Evolutionary conservation across 2,113 vertebrate species (phyloP), one percentile per base, ranked within the genome.

Genomic region (Cyrtonyx montezumae): DNA sequence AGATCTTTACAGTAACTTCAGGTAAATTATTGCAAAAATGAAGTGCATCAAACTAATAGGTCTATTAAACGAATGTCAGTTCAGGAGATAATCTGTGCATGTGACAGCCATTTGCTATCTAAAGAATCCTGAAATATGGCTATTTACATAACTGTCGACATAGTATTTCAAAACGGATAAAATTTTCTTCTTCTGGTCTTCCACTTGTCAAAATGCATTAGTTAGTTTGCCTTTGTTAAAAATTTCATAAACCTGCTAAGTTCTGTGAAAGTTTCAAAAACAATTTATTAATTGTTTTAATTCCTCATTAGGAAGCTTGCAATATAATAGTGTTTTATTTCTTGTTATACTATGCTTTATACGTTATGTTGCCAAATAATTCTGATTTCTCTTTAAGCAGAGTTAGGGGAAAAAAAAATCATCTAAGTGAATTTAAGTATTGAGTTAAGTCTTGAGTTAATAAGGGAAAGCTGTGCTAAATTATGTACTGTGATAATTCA

Each of bases 311-410:
- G 40, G 17, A 65, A 43, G 2, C 13, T 90, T 75, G 49, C 40
- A 79, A 40, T 68, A 55, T 80, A 84, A 79, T 84, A 83, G 8
- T 51, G 25, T 59, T 96, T 92, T 71, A 30, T 78, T 92, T 94
- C 69, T 69, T 42, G 28, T 89, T 61, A 2, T 20, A 18, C 84
- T 55, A n/a, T 73, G 34, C 8, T 92, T 86, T 84, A n/a, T 11
- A 69, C 7, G 4, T 48, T 79, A 3, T 90, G 23, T 58, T 88
- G 17, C 46, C 43, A 62, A 81, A 28, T 46, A 84, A 40, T 70
- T 88, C 17, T 34, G 34, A 46, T 1, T 40, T 78, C 87, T 84
- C 37, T 69, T 83, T 28, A 74, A 23, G 16, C 15, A 28, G 51
- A 16, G 26, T 28, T 28, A 49, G 75, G n/a, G 53, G 36, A 36